A percentile compares a stretch with the other conserved stretches of the same genome.
Evolutionary conservation across 2,113 vertebrate genomes (phyloP).

Genomic region (Megalops atlanticus): DNA sequence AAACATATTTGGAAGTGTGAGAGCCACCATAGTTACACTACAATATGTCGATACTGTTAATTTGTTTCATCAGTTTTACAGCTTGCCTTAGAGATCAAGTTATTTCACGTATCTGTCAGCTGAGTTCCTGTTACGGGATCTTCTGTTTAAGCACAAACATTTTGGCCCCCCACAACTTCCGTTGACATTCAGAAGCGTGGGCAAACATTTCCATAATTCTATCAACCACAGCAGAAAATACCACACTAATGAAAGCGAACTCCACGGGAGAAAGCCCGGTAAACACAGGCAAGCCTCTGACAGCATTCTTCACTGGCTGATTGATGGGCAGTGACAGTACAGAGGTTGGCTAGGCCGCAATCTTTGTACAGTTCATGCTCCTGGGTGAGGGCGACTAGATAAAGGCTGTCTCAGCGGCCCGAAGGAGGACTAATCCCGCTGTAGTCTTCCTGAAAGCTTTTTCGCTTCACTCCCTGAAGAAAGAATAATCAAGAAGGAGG

Average conservation of each 20-base stretch:
- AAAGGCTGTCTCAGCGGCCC: neutral
- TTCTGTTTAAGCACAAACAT: neutral
- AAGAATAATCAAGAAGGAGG: neutral
- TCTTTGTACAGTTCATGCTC: neutral
- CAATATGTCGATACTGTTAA: neutral
- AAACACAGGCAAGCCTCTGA: neutral
- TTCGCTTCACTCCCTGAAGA: neutral
- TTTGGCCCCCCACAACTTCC: neutral
- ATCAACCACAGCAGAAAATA: too few relatives aligned
- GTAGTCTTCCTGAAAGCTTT: neutral
- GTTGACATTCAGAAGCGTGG: neutral
- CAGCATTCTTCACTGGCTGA: neutral
- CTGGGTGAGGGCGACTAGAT: neutral
- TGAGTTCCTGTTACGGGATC: neutral
- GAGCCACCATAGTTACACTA: too few relatives aligned
- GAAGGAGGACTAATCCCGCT: neutral
- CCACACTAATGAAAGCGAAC: neutral
- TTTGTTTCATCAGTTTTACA: neutral
- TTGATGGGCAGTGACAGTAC: neutral
- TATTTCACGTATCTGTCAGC: neutral
- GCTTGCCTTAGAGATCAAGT: neutral
- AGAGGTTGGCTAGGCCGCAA: neutral
- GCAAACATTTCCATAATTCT: neutral
- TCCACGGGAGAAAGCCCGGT: neutral
- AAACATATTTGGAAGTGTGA: too few relatives aligned